Evolutionary conservation across 1,140 invertebrate species (phyloP).

Genomic region (Colletes latitarsis): DNA sequence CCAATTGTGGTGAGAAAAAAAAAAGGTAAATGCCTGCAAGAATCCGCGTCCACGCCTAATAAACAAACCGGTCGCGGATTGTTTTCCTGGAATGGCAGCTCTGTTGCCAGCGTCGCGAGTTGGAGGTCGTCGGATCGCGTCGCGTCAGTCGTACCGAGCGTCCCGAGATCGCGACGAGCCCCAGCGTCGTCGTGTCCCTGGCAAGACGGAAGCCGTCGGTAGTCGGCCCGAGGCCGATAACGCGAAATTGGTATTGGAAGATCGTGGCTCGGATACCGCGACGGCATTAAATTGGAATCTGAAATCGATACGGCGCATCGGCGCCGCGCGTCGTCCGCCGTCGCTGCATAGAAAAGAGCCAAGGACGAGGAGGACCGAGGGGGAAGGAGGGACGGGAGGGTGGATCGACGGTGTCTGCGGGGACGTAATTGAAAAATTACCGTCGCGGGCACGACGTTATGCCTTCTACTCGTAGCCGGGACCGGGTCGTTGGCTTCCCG

Average conservation of each 20-base stretch:
- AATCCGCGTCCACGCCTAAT: too few species aligned
- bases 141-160: neutral
- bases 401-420: constrained; percentile 25
- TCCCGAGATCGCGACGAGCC: constrained; percentile 10
- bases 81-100: too few species aligned
- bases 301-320: constrained; percentile 72
- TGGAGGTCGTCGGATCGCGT: neutral
- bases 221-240: constrained; percentile 65
- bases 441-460: constrained; percentile 29
- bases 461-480: neutral
- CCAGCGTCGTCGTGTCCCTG: constrained; percentile 6
- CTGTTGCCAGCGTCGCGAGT: neutral
- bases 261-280: constrained; percentile 72
- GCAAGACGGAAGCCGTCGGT: constrained; percentile 48
- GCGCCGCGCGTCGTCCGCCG: constrained; percentile 1
- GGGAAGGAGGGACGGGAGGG: neutral
- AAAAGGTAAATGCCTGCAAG: too few species aligned
- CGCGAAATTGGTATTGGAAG: constrained; percentile 73
- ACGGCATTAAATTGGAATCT: constrained; percentile 78
- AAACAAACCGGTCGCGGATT: too few species aligned
- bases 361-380: constrained; percentile 22
- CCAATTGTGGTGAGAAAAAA: too few species aligned
- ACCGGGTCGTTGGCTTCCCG: neutral
- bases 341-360: neutral
- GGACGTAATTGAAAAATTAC: constrained; percentile 69